These are phyloP conservation scores for Peromyscus melanophrys DNA, from an alignment of 2,797 vertebrate species.

Conservation along the genomic window DNA sequence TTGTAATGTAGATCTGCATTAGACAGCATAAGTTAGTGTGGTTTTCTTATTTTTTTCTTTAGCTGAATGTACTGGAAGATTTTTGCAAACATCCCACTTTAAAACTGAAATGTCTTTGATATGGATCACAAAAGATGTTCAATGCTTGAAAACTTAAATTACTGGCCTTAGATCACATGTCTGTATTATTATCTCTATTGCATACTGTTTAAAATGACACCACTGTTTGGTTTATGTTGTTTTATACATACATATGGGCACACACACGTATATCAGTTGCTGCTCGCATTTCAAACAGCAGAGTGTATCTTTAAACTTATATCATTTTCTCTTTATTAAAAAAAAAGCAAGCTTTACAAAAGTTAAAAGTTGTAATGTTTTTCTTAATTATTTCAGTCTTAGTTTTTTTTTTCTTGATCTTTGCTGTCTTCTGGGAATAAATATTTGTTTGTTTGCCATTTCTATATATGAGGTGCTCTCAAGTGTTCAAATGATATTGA, in stretches of 20 bases:
- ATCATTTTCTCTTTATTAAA: neutral
- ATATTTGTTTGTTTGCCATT: conserved; percentile 35
- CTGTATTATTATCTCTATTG: neutral
- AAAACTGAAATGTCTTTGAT: neutral
- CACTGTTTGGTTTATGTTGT: neutral
- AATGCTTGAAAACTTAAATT: neutral
- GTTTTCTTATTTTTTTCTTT: neutral
- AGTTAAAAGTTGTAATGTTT: neutral
- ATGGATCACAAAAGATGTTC: neutral
- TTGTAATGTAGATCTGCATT: neutral
- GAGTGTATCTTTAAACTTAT: neutral
- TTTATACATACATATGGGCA: neutral
- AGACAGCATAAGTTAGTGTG: neutral
- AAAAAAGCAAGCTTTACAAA: neutral
- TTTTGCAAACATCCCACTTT: neutral
- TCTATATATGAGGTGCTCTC: neutral
- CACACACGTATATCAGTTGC: neutral
- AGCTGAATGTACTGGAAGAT: neutral
- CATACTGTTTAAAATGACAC: neutral
- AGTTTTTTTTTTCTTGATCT: neutral
- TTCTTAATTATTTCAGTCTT: conserved; percentile 35
- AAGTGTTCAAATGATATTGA: neutral
- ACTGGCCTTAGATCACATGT: neutral
- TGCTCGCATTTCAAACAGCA: neutral
- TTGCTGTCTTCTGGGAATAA: neutral